Conservation (phyloP, 2,113 vertebrate genomes). For the Neolamprologus variostigma region DNA sequence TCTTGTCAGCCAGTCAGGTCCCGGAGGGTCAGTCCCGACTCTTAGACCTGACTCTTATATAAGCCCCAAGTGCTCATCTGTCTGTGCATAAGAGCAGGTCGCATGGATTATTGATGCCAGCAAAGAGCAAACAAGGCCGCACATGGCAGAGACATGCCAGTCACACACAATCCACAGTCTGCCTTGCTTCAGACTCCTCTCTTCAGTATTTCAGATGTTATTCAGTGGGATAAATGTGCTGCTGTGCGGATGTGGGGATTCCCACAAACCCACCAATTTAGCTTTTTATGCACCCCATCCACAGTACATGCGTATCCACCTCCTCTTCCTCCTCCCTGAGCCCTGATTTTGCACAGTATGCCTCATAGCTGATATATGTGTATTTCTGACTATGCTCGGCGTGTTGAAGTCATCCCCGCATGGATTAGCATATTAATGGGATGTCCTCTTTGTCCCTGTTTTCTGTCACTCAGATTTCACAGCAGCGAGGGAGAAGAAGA, state of each 20-base stretch:
- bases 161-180: not conserved
- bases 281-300: not conserved
- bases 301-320: not conserved
- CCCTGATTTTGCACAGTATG: slow-evolving; percentile 6
- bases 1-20: not conserved
- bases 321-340: not conserved
- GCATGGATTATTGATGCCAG: slow-evolving; percentile 57
- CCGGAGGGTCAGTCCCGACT: not conserved
- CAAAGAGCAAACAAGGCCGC: not conserved
- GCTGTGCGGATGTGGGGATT: not conserved
- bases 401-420: slow-evolving; percentile 36
- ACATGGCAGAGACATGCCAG: slow-evolving; percentile 23
- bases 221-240: not conserved
- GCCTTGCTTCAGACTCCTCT: not conserved
- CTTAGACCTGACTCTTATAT: slow-evolving; percentile 40
- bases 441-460: slow-evolving; percentile 50
- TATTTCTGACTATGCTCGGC: slow-evolving; percentile 21
- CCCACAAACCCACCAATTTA: not conserved
- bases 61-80: slow-evolving; percentile 24
- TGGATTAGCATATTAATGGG: slow-evolving; percentile 62
- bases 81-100: slow-evolving; percentile 10
- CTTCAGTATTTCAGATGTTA: not conserved
- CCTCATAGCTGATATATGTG: not conserved
- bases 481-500: not conserved
- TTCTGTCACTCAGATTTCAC: slow-evolving; percentile 43